A percentile compares a stretch with the other conserved stretches of the same genome.
Conservation (phyloP, 2,113 vertebrate species). For the Myodes glareolus region DNA sequence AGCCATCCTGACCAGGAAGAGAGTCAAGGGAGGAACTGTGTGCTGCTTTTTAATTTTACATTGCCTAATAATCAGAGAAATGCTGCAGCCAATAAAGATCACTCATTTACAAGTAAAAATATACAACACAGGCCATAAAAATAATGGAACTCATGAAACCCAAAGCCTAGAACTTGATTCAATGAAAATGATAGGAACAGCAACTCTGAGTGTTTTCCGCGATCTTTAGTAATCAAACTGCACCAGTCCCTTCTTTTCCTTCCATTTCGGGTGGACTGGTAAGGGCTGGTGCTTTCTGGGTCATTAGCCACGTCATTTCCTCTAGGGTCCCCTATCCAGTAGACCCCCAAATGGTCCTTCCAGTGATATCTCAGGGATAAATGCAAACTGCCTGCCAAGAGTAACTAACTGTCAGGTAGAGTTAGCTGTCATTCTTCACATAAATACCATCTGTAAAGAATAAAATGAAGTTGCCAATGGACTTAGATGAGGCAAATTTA, state of each 20-base stretch:
- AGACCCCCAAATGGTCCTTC: not conserved
- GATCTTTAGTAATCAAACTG: slow-evolving; percentile 9
- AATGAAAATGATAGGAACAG: not conserved
- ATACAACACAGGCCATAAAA: not conserved
- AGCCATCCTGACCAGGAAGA: slow-evolving; percentile 34
- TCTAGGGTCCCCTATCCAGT: not conserved
- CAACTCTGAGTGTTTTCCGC: not conserved
- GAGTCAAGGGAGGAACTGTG: slow-evolving; percentile 46
- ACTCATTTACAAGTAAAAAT: slow-evolving; percentile 56
- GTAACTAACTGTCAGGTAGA: slow-evolving; percentile 12
- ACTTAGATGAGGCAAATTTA: slow-evolving; percentile 62
- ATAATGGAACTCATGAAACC: slow-evolving; percentile 9
- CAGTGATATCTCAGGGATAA: not conserved
- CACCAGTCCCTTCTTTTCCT: not conserved
- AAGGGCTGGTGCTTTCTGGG: not conserved
- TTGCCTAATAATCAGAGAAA: slow-evolving; percentile 60
- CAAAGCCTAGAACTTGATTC: slow-evolving; percentile 9
- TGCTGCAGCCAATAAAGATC: slow-evolving; percentile 16
- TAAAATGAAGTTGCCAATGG: slow-evolving; percentile 60
- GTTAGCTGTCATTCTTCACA: slow-evolving; percentile 38
- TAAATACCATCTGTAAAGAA: slow-evolving; percentile 62
- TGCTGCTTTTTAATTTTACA: slow-evolving; percentile 57
- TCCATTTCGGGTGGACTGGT: not conserved
- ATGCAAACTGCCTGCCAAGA: slow-evolving; percentile 11
- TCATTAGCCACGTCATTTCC: slow-evolving; percentile 7